Percentiles rank a stretch among this genome's conserved stretches.
Evolutionary conservation across 2,797 vertebrate species (phyloP).

Genomic region (Cossypha polioptera): DNA sequence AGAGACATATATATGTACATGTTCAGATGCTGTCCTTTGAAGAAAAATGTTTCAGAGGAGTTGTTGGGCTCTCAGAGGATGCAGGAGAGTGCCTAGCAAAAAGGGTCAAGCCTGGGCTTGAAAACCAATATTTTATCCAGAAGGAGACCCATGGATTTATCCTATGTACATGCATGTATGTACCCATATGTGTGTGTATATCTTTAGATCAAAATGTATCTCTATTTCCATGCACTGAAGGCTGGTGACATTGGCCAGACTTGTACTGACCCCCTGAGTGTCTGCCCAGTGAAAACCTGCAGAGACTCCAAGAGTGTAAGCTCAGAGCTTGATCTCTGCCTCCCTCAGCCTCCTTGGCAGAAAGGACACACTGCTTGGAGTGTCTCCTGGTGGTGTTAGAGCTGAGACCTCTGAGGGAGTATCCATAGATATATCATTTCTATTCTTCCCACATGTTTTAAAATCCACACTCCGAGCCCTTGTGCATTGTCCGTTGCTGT

Average conservation of each 20-base stretch:
- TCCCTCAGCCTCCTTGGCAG: not conserved
- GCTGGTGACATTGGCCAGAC: not conserved
- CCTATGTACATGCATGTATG: not conserved
- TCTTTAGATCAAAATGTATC: not conserved
- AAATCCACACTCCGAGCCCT: slow-evolving; percentile 7
- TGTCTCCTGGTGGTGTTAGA: not conserved
- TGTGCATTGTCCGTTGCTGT: not conserved
- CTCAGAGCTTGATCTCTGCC: not conserved
- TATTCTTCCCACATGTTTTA: slow-evolving; percentile 32
- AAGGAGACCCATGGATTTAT: not conserved
- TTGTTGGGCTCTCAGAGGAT: not conserved
- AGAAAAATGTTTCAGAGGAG: not conserved
- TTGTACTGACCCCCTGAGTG: not conserved
- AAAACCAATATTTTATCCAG: not conserved
- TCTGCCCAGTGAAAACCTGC: not conserved
- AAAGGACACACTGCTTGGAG: not conserved
- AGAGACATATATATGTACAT: not conserved
- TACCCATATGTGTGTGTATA: not conserved
- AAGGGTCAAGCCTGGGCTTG: not conserved
- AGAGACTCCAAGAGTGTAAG: not conserved
- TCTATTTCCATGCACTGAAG: not conserved
- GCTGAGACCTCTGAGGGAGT: not conserved
- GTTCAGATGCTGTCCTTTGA: not conserved
- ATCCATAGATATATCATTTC: not conserved
- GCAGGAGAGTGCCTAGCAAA: not conserved